Evolutionary conservation across 2,113 vertebrate genomes (phyloP).

Genomic region (Machaerirhynchus nigripectus): DNA sequence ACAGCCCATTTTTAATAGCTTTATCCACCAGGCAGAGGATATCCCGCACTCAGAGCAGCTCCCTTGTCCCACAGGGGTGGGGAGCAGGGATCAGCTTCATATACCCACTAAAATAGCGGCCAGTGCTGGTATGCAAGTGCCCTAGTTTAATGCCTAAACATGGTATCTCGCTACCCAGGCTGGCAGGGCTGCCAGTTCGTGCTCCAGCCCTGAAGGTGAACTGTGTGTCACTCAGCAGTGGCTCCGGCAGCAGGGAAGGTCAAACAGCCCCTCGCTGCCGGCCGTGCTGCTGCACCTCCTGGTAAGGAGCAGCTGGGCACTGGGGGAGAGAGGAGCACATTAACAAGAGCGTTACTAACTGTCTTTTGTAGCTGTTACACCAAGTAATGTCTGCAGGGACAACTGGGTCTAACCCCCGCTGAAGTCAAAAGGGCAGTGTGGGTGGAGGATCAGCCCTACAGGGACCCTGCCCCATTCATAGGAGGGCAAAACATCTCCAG

Average conservation of each 20-base stretch:
- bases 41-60: neutral
- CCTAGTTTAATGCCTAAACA: conserved; percentile 59
- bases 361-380: neutral
- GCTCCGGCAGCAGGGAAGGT: conserved; percentile 1
- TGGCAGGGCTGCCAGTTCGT: conserved; percentile 42
- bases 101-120: conserved; percentile 53
- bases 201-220: conserved; percentile 59
- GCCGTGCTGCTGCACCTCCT: neutral
- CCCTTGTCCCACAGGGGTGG: neutral
- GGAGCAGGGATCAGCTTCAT: conserved; percentile 39
- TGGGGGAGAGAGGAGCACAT: neutral
- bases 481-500: neutral
- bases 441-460: neutral
- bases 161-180: conserved; percentile 58
- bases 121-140: conserved; percentile 60
- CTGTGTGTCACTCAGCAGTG: conserved; percentile 10
- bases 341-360: neutral
- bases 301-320: neutral
- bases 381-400: neutral
- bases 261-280: neutral
- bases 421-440: neutral
- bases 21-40: neutral
- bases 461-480: neutral
- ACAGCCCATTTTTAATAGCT: neutral
- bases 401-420: neutral